Evolutionary conservation across 92 coral and sea anemone genomes (phyloP), one percentile per base, ranked within the genome.

Genomic region (Parazoanthus swiftii): DNA sequence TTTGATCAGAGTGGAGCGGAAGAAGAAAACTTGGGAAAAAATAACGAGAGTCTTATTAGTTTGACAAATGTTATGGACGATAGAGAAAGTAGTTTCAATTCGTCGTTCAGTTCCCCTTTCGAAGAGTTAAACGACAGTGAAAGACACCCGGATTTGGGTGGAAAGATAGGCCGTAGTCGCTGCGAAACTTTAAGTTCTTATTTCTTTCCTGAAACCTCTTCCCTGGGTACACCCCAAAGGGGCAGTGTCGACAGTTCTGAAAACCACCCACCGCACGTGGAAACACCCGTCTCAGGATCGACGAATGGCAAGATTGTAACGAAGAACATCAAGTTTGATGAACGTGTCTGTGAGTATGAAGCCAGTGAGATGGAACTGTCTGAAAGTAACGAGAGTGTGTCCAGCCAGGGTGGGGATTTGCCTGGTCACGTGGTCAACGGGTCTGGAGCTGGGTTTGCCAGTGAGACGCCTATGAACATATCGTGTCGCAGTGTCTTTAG

Each of bases 241-340:
- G 72, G 87, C 56, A 74, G 66, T n/a, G 16, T 20, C 10, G 18
- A 58, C 63, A 50, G 25, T 13, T 29, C 21, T 7, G 68, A 70
- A 21, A 71, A 59, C 66, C 68, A 25, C 26, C 42, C 79, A 46
- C 43, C 23, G 2, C 77, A 26, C 26, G 26, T 84, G 63, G 87
- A 84, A 67, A 84, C 87, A 71, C 87, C 87, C 66, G 51, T 84
- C 26, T 70, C 87, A 48, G 87, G 78, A 25, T 46, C 79, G n/a
- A 20, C 56, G 77, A 71, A 33, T 21, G 77, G n/a, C 26, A 48
- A 50, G n/a, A 71, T n/a, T 13, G 43, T 50, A 42, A 84, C 78
- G 14, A 84, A 84, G 79, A 84, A 43, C 23, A 84, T 84, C 39
- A 84, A 84, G 87, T 84, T 84, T 46, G 65, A 33, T 4, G 87